A percentile compares a stretch with the other conserved stretches of the same genome.
phyloP scores from a whole-genome alignment of 2,797 vertebrate genomes.

The Lindbergichthys nudifrons region DNA sequence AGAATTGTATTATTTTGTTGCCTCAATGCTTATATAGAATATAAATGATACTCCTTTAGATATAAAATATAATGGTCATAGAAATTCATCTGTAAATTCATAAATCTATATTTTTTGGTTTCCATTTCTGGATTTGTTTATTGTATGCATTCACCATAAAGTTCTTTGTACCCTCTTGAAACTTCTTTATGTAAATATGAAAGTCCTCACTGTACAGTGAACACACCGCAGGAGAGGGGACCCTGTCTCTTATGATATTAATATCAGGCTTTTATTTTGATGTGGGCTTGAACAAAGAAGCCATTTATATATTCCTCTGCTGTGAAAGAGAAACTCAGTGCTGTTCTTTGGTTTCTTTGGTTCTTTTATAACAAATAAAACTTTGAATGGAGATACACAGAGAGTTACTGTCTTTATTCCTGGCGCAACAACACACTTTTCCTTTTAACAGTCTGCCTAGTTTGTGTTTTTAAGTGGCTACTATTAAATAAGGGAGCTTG shows the following conservation, averaged over 20 bases:
- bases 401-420: slow-evolving; percentile 22
- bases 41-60: slow-evolving; percentile 52
- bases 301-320: slow-evolving; percentile 56
- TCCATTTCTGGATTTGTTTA: slow-evolving; percentile 31
- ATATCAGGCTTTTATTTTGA: slow-evolving; percentile 43
- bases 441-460: not conserved
- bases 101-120: slow-evolving; percentile 51
- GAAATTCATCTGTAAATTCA: slow-evolving; percentile 67
- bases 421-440: not conserved
- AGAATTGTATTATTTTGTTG: slow-evolving; percentile 42
- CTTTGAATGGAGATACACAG: slow-evolving; percentile 50
- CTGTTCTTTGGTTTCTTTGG: slow-evolving; percentile 44
- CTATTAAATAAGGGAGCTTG: not conserved
- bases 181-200: slow-evolving; percentile 25
- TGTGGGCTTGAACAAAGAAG: slow-evolving; percentile 37
- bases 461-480: not conserved
- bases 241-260: slow-evolving; percentile 26
- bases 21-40: slow-evolving; percentile 56
- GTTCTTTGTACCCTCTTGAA: slow-evolving; percentile 44
- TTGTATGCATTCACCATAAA: slow-evolving; percentile 38
- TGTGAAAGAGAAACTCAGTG: slow-evolving; percentile 56
- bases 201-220: slow-evolving; percentile 28
- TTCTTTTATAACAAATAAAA: slow-evolving; percentile 72
- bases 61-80: slow-evolving; percentile 45
- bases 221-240: slow-evolving; percentile 22